A percentile compares a stretch with the other conserved stretches of the same genome.
Evolutionary conservation across 2,888 invertebrate species (phyloP).

Genomic region (Anticlea derivata): DNA sequence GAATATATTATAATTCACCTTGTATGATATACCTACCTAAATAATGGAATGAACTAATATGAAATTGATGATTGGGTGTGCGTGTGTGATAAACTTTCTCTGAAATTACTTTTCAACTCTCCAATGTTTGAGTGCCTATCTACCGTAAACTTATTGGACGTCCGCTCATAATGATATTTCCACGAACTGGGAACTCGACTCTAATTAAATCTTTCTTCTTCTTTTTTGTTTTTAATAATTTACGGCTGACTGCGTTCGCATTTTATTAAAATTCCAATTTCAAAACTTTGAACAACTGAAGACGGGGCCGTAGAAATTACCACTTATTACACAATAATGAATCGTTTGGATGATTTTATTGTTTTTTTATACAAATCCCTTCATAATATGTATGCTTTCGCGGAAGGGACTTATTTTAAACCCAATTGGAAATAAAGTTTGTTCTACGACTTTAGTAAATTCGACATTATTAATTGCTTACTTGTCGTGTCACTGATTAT

Average conservation of each 20-base stretch:
- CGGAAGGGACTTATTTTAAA: too few relatives aligned
- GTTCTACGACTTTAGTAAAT: too few relatives aligned
- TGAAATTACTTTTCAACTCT: conserved; percentile 12
- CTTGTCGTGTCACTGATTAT: too few relatives aligned
- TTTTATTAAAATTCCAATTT: conserved; percentile 58
- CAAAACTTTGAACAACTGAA: conserved; percentile 33
- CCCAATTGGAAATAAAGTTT: too few relatives aligned
- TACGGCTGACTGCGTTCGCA: conserved; percentile 41
- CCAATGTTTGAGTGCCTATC: conserved; percentile 21
- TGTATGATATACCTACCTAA: too few relatives aligned
- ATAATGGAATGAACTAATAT: too few relatives aligned
- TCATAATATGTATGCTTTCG: too few relatives aligned
- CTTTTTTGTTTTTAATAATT: conserved; percentile 51
- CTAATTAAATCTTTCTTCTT: conserved; percentile 53
- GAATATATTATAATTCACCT: too few relatives aligned
- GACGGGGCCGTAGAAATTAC: conserved; percentile 36
- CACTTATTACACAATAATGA: conserved; percentile 41
- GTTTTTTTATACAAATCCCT: conserved; percentile 1
- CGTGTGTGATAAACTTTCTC: too few relatives aligned
- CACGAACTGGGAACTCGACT: conserved; percentile 40
- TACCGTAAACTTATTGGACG: conserved; percentile 31
- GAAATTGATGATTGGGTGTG: too few relatives aligned
- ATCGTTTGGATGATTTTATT: conserved; percentile 34
- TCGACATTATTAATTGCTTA: too few relatives aligned
- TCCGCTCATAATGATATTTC: conserved; percentile 42